phyloP scores from a whole-genome alignment of 2,797 vertebrate species.

The Chloroceryle amazona region DNA sequence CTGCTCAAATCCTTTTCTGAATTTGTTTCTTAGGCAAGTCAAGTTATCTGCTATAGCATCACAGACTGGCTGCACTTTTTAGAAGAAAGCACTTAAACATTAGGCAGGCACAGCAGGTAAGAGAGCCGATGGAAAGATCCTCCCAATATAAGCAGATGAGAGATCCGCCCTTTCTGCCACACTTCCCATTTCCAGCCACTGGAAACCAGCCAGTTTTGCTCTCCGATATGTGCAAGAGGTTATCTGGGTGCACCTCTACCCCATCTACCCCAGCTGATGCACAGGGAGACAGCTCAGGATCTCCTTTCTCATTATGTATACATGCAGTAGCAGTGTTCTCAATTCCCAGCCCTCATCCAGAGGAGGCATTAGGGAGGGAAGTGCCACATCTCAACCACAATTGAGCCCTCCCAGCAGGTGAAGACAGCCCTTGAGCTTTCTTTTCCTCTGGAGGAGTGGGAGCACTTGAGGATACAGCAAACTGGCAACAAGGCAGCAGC shows the following conservation, averaged over 20 bases:
- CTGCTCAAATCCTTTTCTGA: neutral
- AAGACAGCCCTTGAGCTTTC: neutral
- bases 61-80: neutral
- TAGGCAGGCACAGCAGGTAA: constrained; percentile 14
- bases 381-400: neutral
- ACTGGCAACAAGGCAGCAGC: neutral
- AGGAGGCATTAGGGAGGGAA: neutral
- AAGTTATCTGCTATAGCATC: neutral
- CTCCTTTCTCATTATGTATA: neutral
- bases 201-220: neutral
- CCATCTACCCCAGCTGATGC: neutral
- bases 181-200: neutral
- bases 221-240: accelerated
- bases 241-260: neutral
- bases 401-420: neutral
- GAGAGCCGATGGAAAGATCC: constrained; percentile 28
- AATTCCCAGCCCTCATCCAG: neutral
- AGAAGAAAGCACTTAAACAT: neutral
- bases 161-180: neutral
- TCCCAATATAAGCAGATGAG: constrained; percentile 37
- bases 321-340: neutral
- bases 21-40: neutral
- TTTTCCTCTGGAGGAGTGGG: neutral
- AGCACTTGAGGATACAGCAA: neutral
- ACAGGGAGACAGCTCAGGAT: neutral